Percentiles rank a stretch among this genome's conserved stretches.
phyloP scores from a whole-genome alignment of 2,888 invertebrate genomes.

The Ferdinandea cuprea region DNA sequence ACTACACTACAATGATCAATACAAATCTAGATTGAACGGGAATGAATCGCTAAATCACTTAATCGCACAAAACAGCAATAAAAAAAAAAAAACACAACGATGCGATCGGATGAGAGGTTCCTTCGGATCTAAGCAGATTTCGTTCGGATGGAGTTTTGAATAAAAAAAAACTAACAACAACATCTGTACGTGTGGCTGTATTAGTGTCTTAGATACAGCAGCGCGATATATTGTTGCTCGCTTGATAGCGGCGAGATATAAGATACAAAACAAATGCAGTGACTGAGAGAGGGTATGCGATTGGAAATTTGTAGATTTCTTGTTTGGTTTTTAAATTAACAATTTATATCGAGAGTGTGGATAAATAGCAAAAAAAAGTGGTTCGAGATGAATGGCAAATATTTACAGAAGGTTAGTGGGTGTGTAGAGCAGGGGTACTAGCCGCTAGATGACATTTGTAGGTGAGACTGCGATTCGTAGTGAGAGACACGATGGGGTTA shows the following conservation, averaged over 20 bases:
- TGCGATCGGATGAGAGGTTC: conserved; percentile 14
- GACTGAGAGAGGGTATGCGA: background rate
- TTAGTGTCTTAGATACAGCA: conserved; percentile 39
- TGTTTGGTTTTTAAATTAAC: conserved; percentile 17
- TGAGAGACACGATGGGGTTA: too few species aligned
- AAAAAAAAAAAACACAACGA: background rate
- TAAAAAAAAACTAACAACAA: too few species aligned
- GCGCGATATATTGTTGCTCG: too few species aligned
- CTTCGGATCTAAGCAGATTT: conserved; percentile 11
- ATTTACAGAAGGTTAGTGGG: conserved; percentile 22
- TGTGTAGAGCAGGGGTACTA: background rate
- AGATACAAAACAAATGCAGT: background rate
- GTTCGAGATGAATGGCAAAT: conserved; percentile 38
- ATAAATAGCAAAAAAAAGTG: background rate
- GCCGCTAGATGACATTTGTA: background rate
- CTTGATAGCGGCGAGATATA: background rate
- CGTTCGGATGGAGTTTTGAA: conserved; percentile 6
- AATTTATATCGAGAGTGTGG: background rate
- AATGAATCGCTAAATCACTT: conserved; percentile 1
- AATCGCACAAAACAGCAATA: conserved; percentile 3
- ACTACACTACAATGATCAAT: too few species aligned
- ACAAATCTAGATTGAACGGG: conserved; percentile 25
- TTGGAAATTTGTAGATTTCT: conserved; percentile 38
- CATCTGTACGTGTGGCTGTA: too few species aligned
- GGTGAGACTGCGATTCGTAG: background rate